These are phyloP conservation scores for Pangasianodon gigas DNA, from an alignment of 2,113 vertebrate species.

Conservation along the genomic window DNA sequence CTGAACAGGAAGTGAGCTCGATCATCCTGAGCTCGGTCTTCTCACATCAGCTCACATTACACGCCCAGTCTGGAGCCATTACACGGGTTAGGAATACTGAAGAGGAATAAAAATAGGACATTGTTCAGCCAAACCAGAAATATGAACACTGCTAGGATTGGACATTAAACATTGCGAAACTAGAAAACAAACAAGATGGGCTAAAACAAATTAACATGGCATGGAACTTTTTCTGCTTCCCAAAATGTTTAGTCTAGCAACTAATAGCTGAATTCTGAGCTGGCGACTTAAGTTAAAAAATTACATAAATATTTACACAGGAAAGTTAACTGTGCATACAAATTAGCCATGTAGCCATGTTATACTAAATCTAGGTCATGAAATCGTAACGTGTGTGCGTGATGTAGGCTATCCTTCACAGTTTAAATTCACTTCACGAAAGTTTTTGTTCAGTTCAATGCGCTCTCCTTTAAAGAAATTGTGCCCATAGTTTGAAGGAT, in stretches of 20 bases:
- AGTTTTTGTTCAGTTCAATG: background rate
- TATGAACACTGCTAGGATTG: background rate
- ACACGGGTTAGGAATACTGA: background rate
- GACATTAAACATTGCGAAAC: background rate
- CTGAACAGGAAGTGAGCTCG: conserved; percentile 56
- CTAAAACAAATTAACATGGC: background rate
- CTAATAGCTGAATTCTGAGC: background rate
- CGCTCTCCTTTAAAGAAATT: background rate
- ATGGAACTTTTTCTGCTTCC: background rate
- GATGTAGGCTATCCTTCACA: background rate
- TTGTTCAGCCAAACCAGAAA: conserved; percentile 1
- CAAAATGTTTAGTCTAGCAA: background rate
- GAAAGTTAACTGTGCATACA: background rate
- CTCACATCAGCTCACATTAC: conserved; percentile 21
- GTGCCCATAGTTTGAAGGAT: background rate
- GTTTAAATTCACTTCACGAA: too few species aligned
- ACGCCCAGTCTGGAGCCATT: conserved; percentile 26
- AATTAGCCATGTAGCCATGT: background rate
- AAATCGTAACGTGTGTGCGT: background rate
- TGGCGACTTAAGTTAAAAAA: background rate
- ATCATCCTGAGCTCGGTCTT: conserved; percentile 37
- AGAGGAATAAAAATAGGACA: conserved; percentile 25
- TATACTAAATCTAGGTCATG: background rate
- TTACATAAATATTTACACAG: background rate
- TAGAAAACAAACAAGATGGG: background rate